phyloP scores from a whole-genome alignment of 2,797 vertebrate species.

The Spea hammondii region DNA sequence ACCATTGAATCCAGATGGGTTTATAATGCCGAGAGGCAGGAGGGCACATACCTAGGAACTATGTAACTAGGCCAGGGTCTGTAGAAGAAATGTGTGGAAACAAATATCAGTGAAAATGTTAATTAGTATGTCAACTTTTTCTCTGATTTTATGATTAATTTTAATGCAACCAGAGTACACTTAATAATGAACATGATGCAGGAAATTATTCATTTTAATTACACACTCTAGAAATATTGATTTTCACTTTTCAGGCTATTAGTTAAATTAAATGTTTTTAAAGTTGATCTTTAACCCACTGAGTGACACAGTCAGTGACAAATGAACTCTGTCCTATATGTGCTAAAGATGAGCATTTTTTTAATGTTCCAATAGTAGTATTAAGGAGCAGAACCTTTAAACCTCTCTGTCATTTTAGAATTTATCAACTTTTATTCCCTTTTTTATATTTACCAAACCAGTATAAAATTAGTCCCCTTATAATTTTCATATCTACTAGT shows the following conservation, averaged over 20 bases:
- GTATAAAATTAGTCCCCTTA: too few species aligned
- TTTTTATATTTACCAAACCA: too few species aligned
- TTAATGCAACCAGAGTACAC: slow-evolving; percentile 18
- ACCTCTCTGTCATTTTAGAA: too few species aligned
- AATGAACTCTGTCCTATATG: slow-evolving; percentile 2
- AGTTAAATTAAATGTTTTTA: slow-evolving; percentile 6
- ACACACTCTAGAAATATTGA: slow-evolving; percentile 12
- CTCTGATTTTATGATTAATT: slow-evolving; percentile 35
- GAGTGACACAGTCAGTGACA: background rate
- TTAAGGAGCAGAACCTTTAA: too few species aligned
- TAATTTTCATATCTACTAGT: too few species aligned
- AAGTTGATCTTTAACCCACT: slow-evolving; percentile 31
- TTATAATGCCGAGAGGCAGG: too few species aligned
- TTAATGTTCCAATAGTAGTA: too few species aligned
- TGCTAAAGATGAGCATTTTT: too few species aligned
- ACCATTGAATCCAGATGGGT: too few species aligned
- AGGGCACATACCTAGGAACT: too few species aligned
- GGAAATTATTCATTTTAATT: slow-evolving; percentile 27
- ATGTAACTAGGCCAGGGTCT: background rate
- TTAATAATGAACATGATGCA: slow-evolving; percentile 35
- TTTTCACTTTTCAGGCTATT: slow-evolving; percentile 18
- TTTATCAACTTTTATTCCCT: too few species aligned
- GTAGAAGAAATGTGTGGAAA: background rate
- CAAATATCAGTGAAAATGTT: background rate
- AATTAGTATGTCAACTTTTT: slow-evolving; percentile 30